Conservation (phyloP, 2,888 invertebrate genomes). For the Carabus problematicus region DNA sequence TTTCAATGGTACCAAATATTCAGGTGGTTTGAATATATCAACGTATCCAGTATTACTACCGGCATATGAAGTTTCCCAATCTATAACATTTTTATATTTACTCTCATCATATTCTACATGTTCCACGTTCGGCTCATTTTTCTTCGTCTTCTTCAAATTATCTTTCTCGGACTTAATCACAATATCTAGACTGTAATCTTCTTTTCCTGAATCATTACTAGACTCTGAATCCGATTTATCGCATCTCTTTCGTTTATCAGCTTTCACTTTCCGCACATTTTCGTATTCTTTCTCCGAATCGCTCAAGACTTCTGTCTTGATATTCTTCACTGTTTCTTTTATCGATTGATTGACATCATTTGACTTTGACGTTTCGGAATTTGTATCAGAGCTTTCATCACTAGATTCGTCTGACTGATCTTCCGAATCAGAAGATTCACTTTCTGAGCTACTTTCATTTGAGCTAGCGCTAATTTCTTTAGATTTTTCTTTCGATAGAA, state of each 20-base stretch:
- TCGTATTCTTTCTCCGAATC: constrained; percentile 36
- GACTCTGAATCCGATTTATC: not conserved
- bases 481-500: not conserved
- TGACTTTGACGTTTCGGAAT: constrained; percentile 13
- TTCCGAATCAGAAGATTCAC: constrained; percentile 23
- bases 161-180: constrained; percentile 37
- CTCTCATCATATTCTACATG: constrained; percentile 17
- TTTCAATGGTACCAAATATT: not conserved
- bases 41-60: constrained; percentile 2
- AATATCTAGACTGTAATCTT: constrained; percentile 17
- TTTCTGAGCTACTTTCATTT: constrained; percentile 17
- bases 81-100: constrained; percentile 30
- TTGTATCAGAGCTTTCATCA: constrained; percentile 17
- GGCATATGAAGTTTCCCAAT: constrained; percentile 29
- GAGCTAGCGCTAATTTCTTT: constrained; percentile 1
- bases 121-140: constrained; percentile 9
- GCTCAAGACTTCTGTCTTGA: constrained; percentile 41
- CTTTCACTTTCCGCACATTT: not conserved
- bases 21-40: constrained; percentile 1
- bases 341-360: constrained; percentile 1
- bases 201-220: constrained; percentile 8
- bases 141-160: constrained; percentile 20
- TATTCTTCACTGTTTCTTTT: constrained; percentile 28
- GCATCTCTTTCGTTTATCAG: constrained; percentile 29
- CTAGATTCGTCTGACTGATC: constrained; percentile 21